Evolutionary conservation across 2,113 vertebrate genomes (phyloP), one percentile per base, ranked within the genome.

Genomic region (Proterorhinus semilunaris): DNA sequence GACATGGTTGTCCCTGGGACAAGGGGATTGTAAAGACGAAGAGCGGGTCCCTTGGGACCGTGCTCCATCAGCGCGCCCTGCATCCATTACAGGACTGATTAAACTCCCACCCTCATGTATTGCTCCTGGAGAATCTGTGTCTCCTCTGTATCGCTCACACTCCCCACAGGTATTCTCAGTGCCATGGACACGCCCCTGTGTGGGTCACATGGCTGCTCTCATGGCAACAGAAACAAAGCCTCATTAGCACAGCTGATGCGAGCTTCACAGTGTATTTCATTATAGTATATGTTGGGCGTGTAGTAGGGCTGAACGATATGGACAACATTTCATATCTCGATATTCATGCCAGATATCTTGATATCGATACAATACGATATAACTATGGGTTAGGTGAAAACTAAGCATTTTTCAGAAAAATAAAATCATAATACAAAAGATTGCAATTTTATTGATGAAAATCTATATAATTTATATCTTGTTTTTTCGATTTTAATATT

Each of bases 41-140:
- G 84, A 87, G 76, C 78, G 82, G 80, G 59, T 86, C 89, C 84
- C 88, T 70, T 53, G 63, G 81, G 87, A 79, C 53, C 10, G 4
- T 72, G 62, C 77, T 79, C 81, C 84, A 82, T 87, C 85, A 81
- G 75, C 77, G 58, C 58, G 58, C 72, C 62, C 76, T 84, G 80
- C 66, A 80, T 82, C 85, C 80, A 87, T 87, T 74, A 82, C 66
- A 53, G 62, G 68, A 71, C 83, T 90, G 89, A 86, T 91, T 87
- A 87, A 85, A 82, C 71, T 80, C 46, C 68, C 59, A 43, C 67
- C 75, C 66, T 84, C 88, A 86, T 77, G 76, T 71, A 80, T 70
- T 75, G 48, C 68, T 88, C 52, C 83, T 81, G 78, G 27, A 36
- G 27, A 36, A 36, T 36, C 27, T 36, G 27, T 36, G 27, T 36